Conservation (phyloP, 2,888 invertebrate genomes). For the Gordius sp. region DNA sequence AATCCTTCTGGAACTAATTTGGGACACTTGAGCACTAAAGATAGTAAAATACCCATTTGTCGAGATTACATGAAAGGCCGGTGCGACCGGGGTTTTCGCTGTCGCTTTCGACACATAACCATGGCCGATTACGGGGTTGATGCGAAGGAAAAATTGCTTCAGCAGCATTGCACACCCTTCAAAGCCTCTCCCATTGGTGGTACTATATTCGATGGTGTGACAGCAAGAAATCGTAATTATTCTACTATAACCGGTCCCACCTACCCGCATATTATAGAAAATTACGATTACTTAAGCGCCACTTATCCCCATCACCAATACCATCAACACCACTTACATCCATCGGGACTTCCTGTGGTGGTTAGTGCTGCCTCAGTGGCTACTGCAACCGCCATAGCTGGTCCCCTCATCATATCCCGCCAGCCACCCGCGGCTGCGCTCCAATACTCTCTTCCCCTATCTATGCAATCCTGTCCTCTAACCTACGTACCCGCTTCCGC, state of each 20-base stretch:
- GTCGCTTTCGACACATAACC: slow-evolving; percentile 11
- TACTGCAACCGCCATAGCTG: too few species aligned
- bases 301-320: too few species aligned
- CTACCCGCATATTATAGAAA: too few species aligned
- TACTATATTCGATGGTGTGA: too few species aligned
- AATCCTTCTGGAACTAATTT: too few species aligned
- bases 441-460: slow-evolving; percentile 4
- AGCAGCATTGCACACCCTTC: background rate
- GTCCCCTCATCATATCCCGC: background rate
- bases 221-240: too few species aligned
- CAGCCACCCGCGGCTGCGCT: background rate
- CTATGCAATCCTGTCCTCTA: background rate
- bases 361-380: slow-evolving; percentile 2
- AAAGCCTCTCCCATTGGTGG: too few species aligned
- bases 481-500: slow-evolving; percentile 13
- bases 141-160: background rate
- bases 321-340: too few species aligned
- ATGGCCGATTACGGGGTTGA: background rate
- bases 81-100: slow-evolving; percentile 10
- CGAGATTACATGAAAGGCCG: slow-evolving; percentile 10
- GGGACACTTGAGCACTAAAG: background rate
- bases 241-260: too few species aligned
- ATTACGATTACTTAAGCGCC: too few species aligned
- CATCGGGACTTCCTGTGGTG: too few species aligned
- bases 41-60: background rate